Conservation (phyloP, 2,888 invertebrate genomes). For the Apamea sordens region DNA sequence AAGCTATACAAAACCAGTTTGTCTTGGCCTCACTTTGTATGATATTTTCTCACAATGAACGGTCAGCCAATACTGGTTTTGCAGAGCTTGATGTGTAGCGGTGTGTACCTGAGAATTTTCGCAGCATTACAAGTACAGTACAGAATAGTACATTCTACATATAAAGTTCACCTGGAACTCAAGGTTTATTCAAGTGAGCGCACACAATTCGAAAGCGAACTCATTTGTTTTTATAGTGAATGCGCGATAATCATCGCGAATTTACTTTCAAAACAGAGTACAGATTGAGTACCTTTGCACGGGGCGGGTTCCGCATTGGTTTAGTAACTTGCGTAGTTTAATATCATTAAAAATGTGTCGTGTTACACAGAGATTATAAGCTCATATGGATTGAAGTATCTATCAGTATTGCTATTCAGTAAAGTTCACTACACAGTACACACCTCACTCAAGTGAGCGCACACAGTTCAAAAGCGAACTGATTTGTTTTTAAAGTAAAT, state of each 20-base stretch:
- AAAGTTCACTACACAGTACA: not conserved
- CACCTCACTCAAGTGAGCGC: not conserved
- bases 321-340: not conserved
- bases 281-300: not conserved
- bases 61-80: too few relatives aligned
- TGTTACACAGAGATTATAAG: not conserved
- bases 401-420: not conserved
- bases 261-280: too few relatives aligned
- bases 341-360: not conserved
- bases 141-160: not conserved
- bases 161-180: not conserved
- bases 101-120: not conserved
- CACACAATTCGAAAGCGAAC: not conserved
- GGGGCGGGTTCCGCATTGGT: slow-evolving; percentile 25
- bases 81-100: too few relatives aligned
- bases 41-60: too few relatives aligned
- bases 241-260: too few relatives aligned
- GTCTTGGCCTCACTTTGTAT: too few relatives aligned
- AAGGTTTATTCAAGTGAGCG: not conserved
- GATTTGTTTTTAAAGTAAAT: slow-evolving; percentile 4
- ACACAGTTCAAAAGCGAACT: not conserved
- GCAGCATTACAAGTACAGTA: not conserved
- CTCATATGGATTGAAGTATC: not conserved
- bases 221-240: too few relatives aligned
- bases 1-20: too few relatives aligned